Percentiles rank a stretch among this genome's conserved stretches.
These are phyloP conservation scores for western clawed frog (Xenopus tropicalis) DNA, from an alignment of 2,113 vertebrate species.

Conservation along the genomic window DNA sequence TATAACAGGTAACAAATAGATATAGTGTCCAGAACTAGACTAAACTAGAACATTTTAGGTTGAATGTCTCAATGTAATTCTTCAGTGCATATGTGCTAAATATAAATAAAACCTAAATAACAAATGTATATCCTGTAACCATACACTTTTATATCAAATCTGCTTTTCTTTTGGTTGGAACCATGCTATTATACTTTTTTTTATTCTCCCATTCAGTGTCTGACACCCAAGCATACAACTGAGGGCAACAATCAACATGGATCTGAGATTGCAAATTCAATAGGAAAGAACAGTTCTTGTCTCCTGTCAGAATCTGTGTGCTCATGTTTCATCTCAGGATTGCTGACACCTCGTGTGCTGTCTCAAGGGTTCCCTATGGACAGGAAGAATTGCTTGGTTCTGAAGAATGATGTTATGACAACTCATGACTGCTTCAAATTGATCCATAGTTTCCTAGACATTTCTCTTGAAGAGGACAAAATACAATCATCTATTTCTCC, in stretches of 20 bases:
- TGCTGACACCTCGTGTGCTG: not conserved
- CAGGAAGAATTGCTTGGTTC: not conserved
- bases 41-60: no score
- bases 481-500: not conserved
- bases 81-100: no score
- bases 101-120: no score
- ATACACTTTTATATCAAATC: no score
- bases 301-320: not conserved
- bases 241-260: not conserved
- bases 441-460: not conserved
- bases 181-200: no score
- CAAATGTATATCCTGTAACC: no score
- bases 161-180: no score
- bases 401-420: conserved; percentile 2
- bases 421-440: conserved; percentile 1
- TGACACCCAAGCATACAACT: not conserved
- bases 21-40: no score
- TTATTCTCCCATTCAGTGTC: not conserved
- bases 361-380: not conserved
- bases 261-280: not conserved
- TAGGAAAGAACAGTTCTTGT: not conserved
- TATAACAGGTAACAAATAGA: no score
- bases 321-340: not conserved
- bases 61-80: no score
- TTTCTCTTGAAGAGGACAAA: not conserved